Evolutionary conservation across 2,797 vertebrate species (phyloP).

Genomic region (Urocyon cinereoargenteus): DNA sequence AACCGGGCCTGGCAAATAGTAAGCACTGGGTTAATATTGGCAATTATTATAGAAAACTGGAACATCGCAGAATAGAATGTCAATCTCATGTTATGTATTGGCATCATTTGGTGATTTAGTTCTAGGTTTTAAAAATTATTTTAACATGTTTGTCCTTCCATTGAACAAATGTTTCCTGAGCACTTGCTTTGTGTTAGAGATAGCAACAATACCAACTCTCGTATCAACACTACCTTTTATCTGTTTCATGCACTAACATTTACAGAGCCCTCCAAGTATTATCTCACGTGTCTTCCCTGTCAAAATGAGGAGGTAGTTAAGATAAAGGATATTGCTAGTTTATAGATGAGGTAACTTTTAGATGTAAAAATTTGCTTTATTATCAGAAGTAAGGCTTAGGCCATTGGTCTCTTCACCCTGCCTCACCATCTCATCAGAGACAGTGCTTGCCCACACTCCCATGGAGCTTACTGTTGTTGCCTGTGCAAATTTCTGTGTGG

Average conservation of each 20-base stretch:
- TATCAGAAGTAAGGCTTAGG: not conserved
- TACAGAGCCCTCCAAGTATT: not conserved
- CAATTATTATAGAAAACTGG: not conserved
- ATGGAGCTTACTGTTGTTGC: not conserved
- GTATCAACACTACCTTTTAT: not conserved
- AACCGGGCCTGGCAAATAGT: not conserved
- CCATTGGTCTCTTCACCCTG: not conserved
- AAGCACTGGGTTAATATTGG: not conserved
- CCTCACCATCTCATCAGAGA: accelerated
- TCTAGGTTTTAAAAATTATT: not conserved
- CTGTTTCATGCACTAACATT: not conserved
- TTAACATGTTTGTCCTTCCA: not conserved
- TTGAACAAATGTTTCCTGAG: not conserved
- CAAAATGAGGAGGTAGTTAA: not conserved
- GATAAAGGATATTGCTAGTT: not conserved
- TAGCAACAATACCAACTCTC: not conserved
- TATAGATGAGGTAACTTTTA: not conserved
- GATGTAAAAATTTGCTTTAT: not conserved
- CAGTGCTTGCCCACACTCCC: not conserved
- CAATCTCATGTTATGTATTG: not conserved
- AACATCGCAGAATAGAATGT: not conserved
- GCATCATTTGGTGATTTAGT: not conserved
- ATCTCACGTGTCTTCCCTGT: not conserved
- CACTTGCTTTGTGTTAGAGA: not conserved
- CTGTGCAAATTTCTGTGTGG: not conserved